Conservation (phyloP, 2,888 invertebrate genomes). For the Acleris emargana region DNA sequence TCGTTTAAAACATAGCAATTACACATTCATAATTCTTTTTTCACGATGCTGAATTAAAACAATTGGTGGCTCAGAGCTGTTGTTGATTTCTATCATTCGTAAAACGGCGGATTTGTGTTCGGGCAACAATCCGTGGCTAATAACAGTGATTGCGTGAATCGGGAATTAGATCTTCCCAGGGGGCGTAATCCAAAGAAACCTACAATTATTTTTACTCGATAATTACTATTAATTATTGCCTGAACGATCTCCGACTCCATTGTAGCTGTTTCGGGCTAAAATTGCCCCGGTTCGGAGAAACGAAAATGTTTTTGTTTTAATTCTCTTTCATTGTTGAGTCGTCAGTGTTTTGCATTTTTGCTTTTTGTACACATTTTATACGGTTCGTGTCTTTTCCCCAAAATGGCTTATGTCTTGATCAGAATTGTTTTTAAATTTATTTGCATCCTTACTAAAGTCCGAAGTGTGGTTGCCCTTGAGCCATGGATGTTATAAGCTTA, state of each 20-base stretch:
- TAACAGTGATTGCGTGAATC: slow-evolving; percentile 67
- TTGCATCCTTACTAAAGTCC: too few species aligned
- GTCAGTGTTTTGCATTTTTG: slow-evolving; percentile 38
- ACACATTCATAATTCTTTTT: slow-evolving; percentile 74
- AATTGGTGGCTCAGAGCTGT: slow-evolving; percentile 62
- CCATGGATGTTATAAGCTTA: too few species aligned
- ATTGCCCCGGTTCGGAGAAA: slow-evolving; percentile 37
- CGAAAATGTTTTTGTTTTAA: slow-evolving; percentile 36
- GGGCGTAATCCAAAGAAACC: slow-evolving; percentile 63
- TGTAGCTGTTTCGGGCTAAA: slow-evolving; percentile 40
- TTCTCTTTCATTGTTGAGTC: slow-evolving; percentile 38
- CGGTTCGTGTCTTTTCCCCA: slow-evolving; percentile 14
- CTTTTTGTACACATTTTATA: slow-evolving; percentile 32
- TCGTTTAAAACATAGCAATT: slow-evolving; percentile 69
- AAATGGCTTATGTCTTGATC: slow-evolving; percentile 28
- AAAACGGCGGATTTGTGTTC: slow-evolving; percentile 50
- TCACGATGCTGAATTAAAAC: slow-evolving; percentile 70
- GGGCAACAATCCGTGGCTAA: slow-evolving; percentile 48
- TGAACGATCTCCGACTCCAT: slow-evolving; percentile 55
- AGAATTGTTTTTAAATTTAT: slow-evolving; percentile 10
- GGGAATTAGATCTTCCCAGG: slow-evolving; percentile 59
- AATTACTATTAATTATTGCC: slow-evolving; percentile 70
- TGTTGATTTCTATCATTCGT: slow-evolving; percentile 65
- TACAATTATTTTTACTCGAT: slow-evolving; percentile 72
- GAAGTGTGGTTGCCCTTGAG: too few species aligned